These are phyloP conservation scores for Synergus gifuensis DNA, from an alignment of 2,888 invertebrate species.

Conservation along the genomic window DNA sequence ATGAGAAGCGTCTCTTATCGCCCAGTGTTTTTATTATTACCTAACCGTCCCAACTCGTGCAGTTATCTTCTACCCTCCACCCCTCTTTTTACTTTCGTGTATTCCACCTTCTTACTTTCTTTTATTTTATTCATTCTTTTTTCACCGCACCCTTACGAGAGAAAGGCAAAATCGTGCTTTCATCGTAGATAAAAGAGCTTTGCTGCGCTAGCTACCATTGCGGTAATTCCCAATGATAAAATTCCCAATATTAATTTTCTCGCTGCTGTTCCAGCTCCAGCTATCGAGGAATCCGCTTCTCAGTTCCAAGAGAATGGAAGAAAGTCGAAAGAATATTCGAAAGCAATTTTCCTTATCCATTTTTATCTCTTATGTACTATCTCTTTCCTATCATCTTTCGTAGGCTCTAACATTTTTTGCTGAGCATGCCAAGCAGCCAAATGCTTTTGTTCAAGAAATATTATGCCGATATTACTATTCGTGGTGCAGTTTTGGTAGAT, in stretches of 20 bases:
- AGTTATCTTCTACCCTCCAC: conserved; percentile 47
- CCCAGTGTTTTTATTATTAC: conserved; percentile 53
- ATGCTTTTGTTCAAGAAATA: background rate
- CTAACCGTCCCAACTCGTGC: conserved; percentile 49
- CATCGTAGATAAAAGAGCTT: conserved; percentile 44
- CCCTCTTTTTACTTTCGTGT: conserved; percentile 43
- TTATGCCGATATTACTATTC: conserved; percentile 8
- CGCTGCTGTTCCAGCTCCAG: background rate
- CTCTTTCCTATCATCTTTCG: background rate
- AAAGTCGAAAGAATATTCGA: conserved; percentile 9
- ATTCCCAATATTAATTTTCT: conserved; percentile 51
- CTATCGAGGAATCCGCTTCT: conserved; percentile 28
- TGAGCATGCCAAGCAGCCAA: background rate
- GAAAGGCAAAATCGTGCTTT: conserved; percentile 17
- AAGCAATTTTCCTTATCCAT: conserved; percentile 22
- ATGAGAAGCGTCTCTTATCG: conserved; percentile 48
- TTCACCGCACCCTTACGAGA: background rate
- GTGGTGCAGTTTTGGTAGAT: background rate
- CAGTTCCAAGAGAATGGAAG: conserved; percentile 6
- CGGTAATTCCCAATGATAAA: conserved; percentile 49
- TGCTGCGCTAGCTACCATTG: conserved; percentile 43
- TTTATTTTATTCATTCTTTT: background rate
- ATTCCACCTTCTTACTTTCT: background rate
- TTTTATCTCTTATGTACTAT: conserved; percentile 15
- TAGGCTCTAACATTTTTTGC: conserved; percentile 14